Evolutionary conservation across 2,888 invertebrate species (phyloP).

Genomic region (Rhingia rostrata): DNA sequence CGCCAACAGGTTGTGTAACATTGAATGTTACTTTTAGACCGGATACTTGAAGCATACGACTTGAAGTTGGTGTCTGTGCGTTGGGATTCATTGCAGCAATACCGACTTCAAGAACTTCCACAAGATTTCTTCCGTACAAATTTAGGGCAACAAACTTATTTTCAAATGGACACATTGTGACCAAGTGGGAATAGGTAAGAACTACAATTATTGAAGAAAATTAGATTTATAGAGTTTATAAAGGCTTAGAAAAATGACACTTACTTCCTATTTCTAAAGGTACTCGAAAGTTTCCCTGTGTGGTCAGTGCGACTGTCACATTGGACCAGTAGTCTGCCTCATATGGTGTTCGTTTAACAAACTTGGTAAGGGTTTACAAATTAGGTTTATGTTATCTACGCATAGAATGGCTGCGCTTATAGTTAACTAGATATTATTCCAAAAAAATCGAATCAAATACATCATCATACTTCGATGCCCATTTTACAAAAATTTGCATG

Average conservation of each 20-base stretch:
- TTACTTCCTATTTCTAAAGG: slow-evolving; percentile 86
- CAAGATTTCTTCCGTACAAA: slow-evolving; percentile 86
- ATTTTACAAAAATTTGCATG: background rate
- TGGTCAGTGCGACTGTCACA: slow-evolving; percentile 86
- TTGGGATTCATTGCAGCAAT: slow-evolving; percentile 79
- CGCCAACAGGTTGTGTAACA: slow-evolving; percentile 84
- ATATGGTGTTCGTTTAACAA: slow-evolving; percentile 75
- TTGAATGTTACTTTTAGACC: slow-evolving; percentile 84
- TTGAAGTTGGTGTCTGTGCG: slow-evolving; percentile 73
- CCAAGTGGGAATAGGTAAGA: slow-evolving; percentile 87
- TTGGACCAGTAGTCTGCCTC: slow-evolving; percentile 85
- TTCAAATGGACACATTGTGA: slow-evolving; percentile 89
- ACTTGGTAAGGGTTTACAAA: slow-evolving; percentile 15
- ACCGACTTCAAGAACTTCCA: slow-evolving; percentile 86
- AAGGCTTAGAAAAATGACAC: slow-evolving; percentile 41
- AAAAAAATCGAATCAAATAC: too few relatives aligned
- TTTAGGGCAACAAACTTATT: slow-evolving; percentile 90
- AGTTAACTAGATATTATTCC: background rate
- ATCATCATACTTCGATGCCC: too few relatives aligned
- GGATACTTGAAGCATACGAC: slow-evolving; percentile 84
- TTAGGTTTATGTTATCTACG: background rate
- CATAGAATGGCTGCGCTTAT: slow-evolving; percentile 77
- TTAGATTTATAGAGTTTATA: background rate
- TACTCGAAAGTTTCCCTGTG: slow-evolving; percentile 87
- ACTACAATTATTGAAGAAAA: slow-evolving; percentile 82